A percentile compares a stretch with the other conserved stretches of the same genome.
Evolutionary conservation across 2,888 invertebrate genomes (phyloP).

Genomic region (Tethea ocularis): DNA sequence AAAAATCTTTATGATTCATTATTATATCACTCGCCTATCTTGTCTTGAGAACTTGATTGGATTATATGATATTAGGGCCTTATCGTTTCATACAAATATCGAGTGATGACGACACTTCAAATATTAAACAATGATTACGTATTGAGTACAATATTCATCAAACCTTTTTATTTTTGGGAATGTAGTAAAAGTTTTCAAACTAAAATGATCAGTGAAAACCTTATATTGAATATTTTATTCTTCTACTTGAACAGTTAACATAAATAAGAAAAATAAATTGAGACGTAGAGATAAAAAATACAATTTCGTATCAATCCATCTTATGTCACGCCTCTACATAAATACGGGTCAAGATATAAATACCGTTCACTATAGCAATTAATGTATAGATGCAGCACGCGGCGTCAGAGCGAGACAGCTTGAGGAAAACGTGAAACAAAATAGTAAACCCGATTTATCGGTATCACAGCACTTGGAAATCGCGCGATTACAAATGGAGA

Average conservation of each 20-base stretch:
- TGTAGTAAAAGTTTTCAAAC: no score
- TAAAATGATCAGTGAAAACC: no score
- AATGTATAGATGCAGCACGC: conserved; percentile 33
- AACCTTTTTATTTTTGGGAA: no score
- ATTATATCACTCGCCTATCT: no score
- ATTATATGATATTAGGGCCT: no score
- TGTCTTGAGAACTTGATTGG: no score
- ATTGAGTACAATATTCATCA: no score
- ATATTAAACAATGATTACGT: no score
- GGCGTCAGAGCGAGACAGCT: conserved; percentile 54
- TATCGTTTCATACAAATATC: no score
- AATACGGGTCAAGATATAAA: conserved; percentile 56
- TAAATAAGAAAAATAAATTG: conserved; percentile 13
- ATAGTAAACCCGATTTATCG: conserved; percentile 60
- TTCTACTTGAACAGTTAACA: not conserved
- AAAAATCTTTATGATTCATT: no score
- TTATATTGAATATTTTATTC: not conserved
- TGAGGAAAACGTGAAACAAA: conserved; percentile 77
- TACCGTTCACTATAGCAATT: conserved; percentile 57
- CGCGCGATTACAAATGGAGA: conserved; percentile 26
- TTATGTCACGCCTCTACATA: conserved; percentile 41
- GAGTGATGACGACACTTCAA: no score
- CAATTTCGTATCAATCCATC: conserved; percentile 15
- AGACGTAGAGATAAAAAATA: conserved; percentile 13
- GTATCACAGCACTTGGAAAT: conserved; percentile 42